A percentile compares a stretch with the other conserved stretches of the same genome.
Evolutionary conservation across 1,140 invertebrate genomes (phyloP).

Genomic region (Drosophila cardini): DNA sequence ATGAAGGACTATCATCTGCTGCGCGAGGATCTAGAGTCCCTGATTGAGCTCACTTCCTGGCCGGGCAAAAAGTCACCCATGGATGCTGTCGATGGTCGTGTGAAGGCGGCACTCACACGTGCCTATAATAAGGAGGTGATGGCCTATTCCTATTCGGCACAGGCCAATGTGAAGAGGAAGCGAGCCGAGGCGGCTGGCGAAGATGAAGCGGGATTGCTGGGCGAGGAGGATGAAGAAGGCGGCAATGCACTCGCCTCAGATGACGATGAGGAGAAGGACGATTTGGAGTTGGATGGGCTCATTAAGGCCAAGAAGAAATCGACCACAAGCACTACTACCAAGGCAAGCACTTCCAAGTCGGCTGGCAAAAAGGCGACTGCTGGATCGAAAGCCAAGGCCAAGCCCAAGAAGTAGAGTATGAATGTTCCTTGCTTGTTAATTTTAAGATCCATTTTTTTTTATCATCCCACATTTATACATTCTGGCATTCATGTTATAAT

Average conservation of each 20-base stretch:
- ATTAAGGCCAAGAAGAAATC: slow-evolving; percentile 87
- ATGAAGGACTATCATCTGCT: slow-evolving; percentile 94
- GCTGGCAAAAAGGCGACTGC: slow-evolving; percentile 54
- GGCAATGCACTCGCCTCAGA: slow-evolving; percentile 66
- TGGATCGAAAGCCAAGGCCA: slow-evolving; percentile 59
- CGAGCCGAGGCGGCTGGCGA: slow-evolving; percentile 84
- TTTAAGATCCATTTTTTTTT: slow-evolving; percentile 11
- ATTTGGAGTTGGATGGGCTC: slow-evolving; percentile 90
- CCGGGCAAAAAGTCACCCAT: slow-evolving; percentile 91
- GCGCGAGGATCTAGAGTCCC: slow-evolving; percentile 95
- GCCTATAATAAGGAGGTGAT: slow-evolving; percentile 94
- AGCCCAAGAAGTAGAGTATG: slow-evolving; percentile 56
- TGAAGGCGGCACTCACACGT: slow-evolving; percentile 96
- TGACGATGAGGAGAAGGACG: slow-evolving; percentile 87
- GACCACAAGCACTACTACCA: slow-evolving; percentile 43
- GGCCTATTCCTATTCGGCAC: slow-evolving; percentile 89
- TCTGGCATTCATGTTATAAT: slow-evolving; percentile 5
- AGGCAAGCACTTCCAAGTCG: slow-evolving; percentile 47
- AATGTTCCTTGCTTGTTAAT: slow-evolving; percentile 15
- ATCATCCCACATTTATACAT: slow-evolving; percentile 9
- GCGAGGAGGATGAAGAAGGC: slow-evolving; percentile 77
- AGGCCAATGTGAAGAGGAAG: slow-evolving; percentile 87
- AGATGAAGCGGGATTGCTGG: slow-evolving; percentile 38
- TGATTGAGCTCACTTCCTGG: slow-evolving; percentile 94
- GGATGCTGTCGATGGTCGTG: slow-evolving; percentile 91